These are phyloP conservation scores for Microchrysa polita DNA, from an alignment of 2,888 invertebrate species.

Conservation along the genomic window DNA sequence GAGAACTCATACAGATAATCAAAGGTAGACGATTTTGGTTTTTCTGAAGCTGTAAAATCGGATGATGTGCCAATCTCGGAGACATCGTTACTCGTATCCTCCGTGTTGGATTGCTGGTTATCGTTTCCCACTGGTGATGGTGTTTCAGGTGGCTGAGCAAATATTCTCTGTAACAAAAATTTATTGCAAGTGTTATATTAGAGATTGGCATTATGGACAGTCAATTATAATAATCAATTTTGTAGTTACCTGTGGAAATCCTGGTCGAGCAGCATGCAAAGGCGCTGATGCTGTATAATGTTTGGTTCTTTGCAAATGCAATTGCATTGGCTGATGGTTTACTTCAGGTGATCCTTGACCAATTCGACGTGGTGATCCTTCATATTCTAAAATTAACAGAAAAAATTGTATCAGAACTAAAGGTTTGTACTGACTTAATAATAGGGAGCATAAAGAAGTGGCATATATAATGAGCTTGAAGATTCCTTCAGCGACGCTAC, in stretches of 20 bases:
- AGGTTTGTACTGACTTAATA: too few relatives aligned
- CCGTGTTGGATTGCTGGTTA: conserved; percentile 58
- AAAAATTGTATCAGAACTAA: too few relatives aligned
- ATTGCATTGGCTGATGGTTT: conserved; percentile 53
- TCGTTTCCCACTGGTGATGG: conserved; percentile 56
- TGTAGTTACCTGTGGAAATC: conserved; percentile 78
- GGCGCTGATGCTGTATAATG: conserved; percentile 71
- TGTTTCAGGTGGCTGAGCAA: conserved; percentile 60
- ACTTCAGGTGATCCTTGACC: conserved; percentile 68
- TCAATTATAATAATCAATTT: too few relatives aligned
- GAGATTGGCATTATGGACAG: too few relatives aligned
- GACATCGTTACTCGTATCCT: conserved; percentile 64
- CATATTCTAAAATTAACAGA: conserved; percentile 80
- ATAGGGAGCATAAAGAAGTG: too few relatives aligned
- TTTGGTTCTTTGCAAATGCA: conserved; percentile 66
- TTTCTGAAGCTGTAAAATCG: conserved; percentile 62
- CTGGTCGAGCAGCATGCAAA: conserved; percentile 82
- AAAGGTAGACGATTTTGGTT: conserved; percentile 72
- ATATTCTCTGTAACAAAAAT: conserved; percentile 57
- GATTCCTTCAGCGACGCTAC: too few relatives aligned
- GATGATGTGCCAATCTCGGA: conserved; percentile 64
- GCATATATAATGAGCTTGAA: too few relatives aligned
- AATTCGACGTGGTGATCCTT: conserved; percentile 87
- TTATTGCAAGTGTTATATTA: too few relatives aligned
- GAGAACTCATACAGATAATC: conserved; percentile 92